Evolutionary conservation across 1,140 invertebrate species (phyloP), one percentile per base, ranked within the genome.

Genomic region (Microplitis mediator): DNA sequence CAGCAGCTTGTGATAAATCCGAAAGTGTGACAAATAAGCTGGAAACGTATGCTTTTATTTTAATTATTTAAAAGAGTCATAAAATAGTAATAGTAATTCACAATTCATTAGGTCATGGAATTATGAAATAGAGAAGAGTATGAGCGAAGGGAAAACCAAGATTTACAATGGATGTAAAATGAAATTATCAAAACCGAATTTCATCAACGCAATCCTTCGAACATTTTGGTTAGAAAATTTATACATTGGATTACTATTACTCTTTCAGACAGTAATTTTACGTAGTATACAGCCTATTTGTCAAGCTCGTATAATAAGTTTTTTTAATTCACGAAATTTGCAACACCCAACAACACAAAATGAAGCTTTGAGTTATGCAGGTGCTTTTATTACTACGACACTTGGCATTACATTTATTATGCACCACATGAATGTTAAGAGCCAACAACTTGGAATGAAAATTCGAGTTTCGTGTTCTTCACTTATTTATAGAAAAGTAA

Each of bases 401-500:
- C 0, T 83, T 0, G 72, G 76, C 0, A 77, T 78, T 2, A 83
- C 86, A 31, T 78, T 86, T 9, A 75, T 88, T 4, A 34, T 72
- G 13, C 89, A 90, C 64, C 89, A 92, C 45, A 82, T 80, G 0
- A 85, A 83, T 23, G 73, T 88, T 8, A 79, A 81, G 11, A 77
- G 85, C 31, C 83, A 87, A 34, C 83, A 87, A 62, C 87, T 90
- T 11, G 91, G 91, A 14, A 91, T 91, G 90, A 87, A 88, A 75
- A 75, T 91, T 3, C 82, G 90, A 68, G 77, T 91, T 13, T 89
- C 91, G 3, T 89, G 89, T 35, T 89, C 89, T 66, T 88, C 90
- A 0, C 78, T 92, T 0, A 85, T 92, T 77, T 92, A 91, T 69
- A 87, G 90, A 85, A 92, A 92, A 87, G 91, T 91, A 82, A 74